Percentiles rank a stretch among this genome's conserved stretches.
Conservation (phyloP, 2,797 vertebrate genomes). For the Xenops minutus region DNA sequence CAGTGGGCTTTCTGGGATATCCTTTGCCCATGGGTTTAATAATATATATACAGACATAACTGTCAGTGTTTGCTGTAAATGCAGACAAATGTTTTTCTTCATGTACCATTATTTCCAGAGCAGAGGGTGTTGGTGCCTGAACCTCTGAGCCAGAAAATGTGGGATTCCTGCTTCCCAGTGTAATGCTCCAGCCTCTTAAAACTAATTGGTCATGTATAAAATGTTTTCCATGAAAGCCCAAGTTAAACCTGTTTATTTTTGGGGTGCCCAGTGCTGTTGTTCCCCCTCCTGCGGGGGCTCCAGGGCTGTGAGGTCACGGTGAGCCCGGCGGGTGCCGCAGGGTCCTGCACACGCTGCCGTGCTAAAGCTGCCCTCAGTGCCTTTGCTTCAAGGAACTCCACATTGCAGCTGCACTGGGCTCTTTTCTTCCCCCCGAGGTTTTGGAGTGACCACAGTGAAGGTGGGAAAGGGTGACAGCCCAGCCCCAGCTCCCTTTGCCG, state of each 20-base stretch:
- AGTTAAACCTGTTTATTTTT: not conserved
- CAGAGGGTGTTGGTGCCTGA: not conserved
- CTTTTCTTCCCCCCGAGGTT: not conserved
- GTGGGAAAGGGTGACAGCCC: not conserved
- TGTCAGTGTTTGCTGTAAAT: not conserved
- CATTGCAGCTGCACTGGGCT: not conserved
- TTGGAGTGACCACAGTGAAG: constrained; percentile 27
- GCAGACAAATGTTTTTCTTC: not conserved
- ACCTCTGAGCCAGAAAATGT: not conserved
- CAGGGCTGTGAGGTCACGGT: not conserved
- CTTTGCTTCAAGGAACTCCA: constrained; percentile 12
- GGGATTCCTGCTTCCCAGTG: not conserved
- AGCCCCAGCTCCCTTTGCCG: not conserved
- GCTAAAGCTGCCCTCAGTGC: not conserved
- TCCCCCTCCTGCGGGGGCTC: not conserved
- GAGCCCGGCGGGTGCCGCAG: not conserved
- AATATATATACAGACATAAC: not conserved
- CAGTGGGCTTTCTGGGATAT: not conserved
- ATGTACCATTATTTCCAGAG: not conserved
- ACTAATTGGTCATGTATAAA: not conserved
- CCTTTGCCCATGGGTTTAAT: not conserved
- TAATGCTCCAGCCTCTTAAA: not conserved
- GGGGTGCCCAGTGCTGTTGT: not conserved
- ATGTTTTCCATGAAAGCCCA: not conserved
- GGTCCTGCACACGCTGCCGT: not conserved